phyloP scores from a whole-genome alignment of 2,797 vertebrate species.

The Notolabrus celidotus region DNA sequence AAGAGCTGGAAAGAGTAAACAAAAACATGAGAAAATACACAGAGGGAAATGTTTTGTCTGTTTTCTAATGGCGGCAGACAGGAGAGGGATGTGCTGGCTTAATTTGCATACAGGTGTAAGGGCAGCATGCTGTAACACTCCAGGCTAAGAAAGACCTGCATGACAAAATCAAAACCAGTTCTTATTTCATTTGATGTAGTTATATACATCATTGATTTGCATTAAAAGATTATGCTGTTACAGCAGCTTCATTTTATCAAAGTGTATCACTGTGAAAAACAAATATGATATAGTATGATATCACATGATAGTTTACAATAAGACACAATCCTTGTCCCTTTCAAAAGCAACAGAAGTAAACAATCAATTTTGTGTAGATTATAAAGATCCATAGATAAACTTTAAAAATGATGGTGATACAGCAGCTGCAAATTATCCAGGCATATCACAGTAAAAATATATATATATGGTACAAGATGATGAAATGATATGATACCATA shows the following conservation, averaged over 20 bases:
- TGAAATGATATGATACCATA: no score
- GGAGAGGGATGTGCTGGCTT: background rate
- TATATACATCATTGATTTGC: no score
- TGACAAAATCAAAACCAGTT: background rate
- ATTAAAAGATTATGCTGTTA: no score
- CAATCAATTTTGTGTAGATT: no score
- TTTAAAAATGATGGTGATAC: no score
- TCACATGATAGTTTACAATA: no score
- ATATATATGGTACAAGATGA: no score
- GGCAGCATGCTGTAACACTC: background rate
- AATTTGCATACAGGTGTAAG: background rate
- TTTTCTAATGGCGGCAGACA: background rate
- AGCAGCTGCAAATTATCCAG: background rate
- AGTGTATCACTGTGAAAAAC: no score
- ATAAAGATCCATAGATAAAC: no score
- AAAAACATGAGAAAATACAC: background rate
- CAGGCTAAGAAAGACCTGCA: background rate
- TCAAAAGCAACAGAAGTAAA: no score
- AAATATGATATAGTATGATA: no score
- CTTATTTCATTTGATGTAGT: background rate
- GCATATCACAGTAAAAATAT: background rate
- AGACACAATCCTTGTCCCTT: no score
- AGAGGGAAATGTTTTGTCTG: constrained; percentile 3
- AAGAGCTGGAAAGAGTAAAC: constrained; percentile 1
- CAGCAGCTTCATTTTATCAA: background rate